These are phyloP conservation scores for Trichoplusia ni DNA, from an alignment of 1,140 invertebrate species.

Conservation along the genomic window DNA sequence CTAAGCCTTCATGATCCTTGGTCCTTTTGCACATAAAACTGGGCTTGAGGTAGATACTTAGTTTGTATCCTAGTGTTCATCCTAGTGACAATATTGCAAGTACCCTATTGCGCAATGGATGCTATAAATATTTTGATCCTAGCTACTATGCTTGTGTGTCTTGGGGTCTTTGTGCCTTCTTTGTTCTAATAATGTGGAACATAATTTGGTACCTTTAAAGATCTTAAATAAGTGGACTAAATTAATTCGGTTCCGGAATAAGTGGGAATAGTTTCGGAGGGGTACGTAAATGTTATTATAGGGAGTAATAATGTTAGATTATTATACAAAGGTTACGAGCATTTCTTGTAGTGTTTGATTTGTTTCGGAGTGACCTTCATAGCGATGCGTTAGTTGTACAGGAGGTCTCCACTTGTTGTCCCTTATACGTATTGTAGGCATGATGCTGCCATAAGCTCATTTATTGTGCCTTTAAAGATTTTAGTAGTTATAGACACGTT, in stretches of 20 bases:
- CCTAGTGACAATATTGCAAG: too few species aligned
- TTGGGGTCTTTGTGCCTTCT: too few species aligned
- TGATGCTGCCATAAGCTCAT: slow-evolving; percentile 66
- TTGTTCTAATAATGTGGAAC: too few species aligned
- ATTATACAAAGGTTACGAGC: slow-evolving; percentile 59
- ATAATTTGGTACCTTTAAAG: not conserved
- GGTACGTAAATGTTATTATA: slow-evolving; percentile 7
- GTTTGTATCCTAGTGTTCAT: too few species aligned
- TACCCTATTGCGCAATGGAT: too few species aligned
- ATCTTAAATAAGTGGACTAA: not conserved
- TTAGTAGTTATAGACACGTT: slow-evolving; percentile 28
- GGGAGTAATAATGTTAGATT: slow-evolving; percentile 26
- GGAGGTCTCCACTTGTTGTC: slow-evolving; percentile 39
- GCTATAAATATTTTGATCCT: too few species aligned
- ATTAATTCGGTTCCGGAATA: not conserved
- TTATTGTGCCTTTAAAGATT: slow-evolving; percentile 59
- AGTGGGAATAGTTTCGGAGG: not conserved
- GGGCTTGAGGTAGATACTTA: too few species aligned
- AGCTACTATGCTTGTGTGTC: too few species aligned
- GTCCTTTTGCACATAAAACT: too few species aligned
- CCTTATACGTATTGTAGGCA: slow-evolving; percentile 50
- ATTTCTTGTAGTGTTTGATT: slow-evolving; percentile 57
- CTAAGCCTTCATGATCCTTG: too few species aligned
- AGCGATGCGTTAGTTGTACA: slow-evolving; percentile 53
- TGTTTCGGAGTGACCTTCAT: slow-evolving; percentile 47